Evolutionary conservation across 2,888 invertebrate species (phyloP), one percentile per base, ranked within the genome.

Genomic region (Amphipyra tragopoginis): DNA sequence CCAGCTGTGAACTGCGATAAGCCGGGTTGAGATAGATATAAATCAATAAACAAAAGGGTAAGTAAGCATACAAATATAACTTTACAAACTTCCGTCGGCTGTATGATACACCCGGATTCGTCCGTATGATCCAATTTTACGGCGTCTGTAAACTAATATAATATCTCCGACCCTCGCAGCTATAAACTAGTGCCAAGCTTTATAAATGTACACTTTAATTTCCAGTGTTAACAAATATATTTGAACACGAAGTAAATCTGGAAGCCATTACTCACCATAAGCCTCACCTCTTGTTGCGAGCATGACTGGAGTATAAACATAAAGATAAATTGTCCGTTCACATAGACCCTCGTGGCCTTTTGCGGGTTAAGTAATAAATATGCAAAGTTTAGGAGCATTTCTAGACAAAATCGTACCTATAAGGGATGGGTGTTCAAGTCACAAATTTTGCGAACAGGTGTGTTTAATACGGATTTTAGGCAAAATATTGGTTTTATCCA

Each of bases 351-450:
- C 69, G 80, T 77, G 76, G 79, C 81, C 79, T 71, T 76, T 72
- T 69, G 75, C 68, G 81, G 88, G 88, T 90, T 90, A 82, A 85
- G 84, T 84, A 86, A 91, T 92, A 90, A 92, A 90, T 91, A 90
- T 90, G 91, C 90, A 89, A 90, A 92, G 86, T 93, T 91, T 87
- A 86, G 83, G 80, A 86, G 83, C 85, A 88, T 87, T 87, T 88
- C 87, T 85, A 89, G 89, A 90, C 87, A 87, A 90, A 90, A 89
- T 86, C 87, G 85, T 86, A 85, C 86, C 87, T 87, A 87, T 86
- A 86, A 86, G 84, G 86, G 87, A 86, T 85, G 85, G 84, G 84
- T 83, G 86, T 84, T 85, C 80, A 72, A 84, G 78, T 82, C 85
- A 83, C 90, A 88, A 86, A 89, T 88, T 86, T 79, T 63, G 83